Percentiles rank a stretch among this genome's conserved stretches.
Conservation (phyloP, 1,140 invertebrate genomes). For the Heterodera schachtii region DNA sequence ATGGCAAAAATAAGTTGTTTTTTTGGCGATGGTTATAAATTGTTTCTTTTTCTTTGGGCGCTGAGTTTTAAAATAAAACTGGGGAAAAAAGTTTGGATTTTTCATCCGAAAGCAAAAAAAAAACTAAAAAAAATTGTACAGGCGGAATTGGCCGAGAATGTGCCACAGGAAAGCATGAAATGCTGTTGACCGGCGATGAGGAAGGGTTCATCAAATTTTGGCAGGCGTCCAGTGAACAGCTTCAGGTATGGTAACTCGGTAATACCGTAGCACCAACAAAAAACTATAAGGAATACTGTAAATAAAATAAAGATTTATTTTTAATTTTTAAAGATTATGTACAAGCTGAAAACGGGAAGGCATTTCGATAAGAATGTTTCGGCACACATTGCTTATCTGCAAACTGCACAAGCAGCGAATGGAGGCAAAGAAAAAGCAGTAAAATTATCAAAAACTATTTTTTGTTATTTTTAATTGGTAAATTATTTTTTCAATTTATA, state of each 20-base stretch:
- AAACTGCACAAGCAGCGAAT: constrained; percentile 58
- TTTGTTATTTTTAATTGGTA: too few species aligned
- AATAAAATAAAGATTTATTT: neutral
- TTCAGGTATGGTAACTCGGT: constrained; percentile 74
- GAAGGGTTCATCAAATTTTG: constrained; percentile 65
- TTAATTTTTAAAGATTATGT: constrained; percentile 70
- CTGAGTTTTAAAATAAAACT: too few species aligned
- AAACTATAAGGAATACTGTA: neutral
- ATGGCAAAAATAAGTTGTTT: too few species aligned
- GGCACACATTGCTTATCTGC: neutral
- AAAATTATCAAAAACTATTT: too few species aligned
- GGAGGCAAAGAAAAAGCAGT: too few species aligned
- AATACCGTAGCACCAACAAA: neutral
- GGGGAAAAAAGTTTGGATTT: too few species aligned
- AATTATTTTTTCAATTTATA: too few species aligned
- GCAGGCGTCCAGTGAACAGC: constrained; percentile 66
- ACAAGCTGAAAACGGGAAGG: constrained; percentile 95
- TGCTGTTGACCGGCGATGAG: constrained; percentile 64
- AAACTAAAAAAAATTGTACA: constrained; percentile 26
- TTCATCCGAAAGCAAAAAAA: too few species aligned
- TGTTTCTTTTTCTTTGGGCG: too few species aligned
- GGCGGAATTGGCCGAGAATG: constrained; percentile 62
- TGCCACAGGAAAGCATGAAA: constrained; percentile 64
- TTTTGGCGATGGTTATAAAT: too few species aligned
- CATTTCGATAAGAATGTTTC: constrained; percentile 77